A percentile compares a stretch with the other conserved stretches of the same genome.
Conservation (phyloP, 2,888 invertebrate genomes). For the Mesochorus sp. region DNA sequence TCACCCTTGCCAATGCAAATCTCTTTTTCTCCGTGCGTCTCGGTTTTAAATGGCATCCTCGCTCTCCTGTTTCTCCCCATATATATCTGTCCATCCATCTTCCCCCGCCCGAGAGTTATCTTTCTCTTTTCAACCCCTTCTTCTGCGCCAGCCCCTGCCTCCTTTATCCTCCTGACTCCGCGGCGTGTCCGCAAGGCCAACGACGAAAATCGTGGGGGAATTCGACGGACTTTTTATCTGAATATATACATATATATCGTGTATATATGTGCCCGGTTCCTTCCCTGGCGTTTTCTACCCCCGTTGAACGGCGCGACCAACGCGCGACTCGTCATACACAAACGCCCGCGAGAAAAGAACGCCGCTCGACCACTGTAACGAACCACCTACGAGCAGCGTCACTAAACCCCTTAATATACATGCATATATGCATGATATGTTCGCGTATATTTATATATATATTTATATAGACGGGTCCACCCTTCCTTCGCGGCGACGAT, state of each 20-base stretch:
- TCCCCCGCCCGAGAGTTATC: slow-evolving; percentile 45
- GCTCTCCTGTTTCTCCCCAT: slow-evolving; percentile 64
- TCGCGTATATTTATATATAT: slow-evolving; percentile 31
- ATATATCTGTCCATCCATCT: slow-evolving; percentile 62
- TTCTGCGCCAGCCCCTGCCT: slow-evolving; percentile 28
- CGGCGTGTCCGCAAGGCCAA: slow-evolving; percentile 58
- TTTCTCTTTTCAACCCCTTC: slow-evolving; percentile 47
- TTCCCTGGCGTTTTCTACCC: slow-evolving; percentile 51
- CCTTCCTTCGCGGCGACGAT: slow-evolving; percentile 73
- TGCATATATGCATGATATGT: slow-evolving; percentile 8
- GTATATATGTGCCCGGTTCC: slow-evolving; percentile 43
- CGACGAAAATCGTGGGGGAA: slow-evolving; percentile 49
- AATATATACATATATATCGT: neutral
- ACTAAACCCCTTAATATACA: slow-evolving; percentile 39
- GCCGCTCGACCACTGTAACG: slow-evolving; percentile 63
- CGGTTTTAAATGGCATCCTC: slow-evolving; percentile 77
- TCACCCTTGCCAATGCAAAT: slow-evolving; percentile 68
- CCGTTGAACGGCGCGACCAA: slow-evolving; percentile 61
- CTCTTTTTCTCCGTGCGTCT: slow-evolving; percentile 77
- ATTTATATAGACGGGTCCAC: too few species aligned
- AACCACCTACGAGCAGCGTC: slow-evolving; percentile 52
- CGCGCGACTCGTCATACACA: slow-evolving; percentile 65
- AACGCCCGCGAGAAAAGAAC: slow-evolving; percentile 62
- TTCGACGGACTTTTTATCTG: slow-evolving; percentile 31
- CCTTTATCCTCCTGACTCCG: slow-evolving; percentile 38